Evolutionary conservation across 2,113 vertebrate species (phyloP), one percentile per base, ranked within the genome.

Genomic region (Anguilla rostrata): DNA sequence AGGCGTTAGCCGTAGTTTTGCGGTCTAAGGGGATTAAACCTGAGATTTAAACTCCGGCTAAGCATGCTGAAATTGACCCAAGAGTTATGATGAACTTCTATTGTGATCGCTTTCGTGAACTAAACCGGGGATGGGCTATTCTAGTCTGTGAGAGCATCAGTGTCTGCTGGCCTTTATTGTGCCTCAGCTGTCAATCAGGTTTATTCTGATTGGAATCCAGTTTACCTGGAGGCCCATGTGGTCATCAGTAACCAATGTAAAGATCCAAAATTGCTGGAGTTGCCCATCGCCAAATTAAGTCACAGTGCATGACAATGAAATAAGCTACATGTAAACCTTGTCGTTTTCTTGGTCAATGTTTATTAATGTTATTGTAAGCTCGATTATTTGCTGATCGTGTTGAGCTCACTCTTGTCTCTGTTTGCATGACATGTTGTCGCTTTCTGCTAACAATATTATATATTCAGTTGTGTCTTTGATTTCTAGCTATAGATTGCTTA

Each of bases 371-470:
- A 34, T 78, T 46, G 14, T 84, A 22, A 71, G 57, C 20, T 11
- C 53, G 49, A 26, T 79, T 60, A 14, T 80, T 7, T 41, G 78
- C 16, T 40, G 5, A 18, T 80, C 29, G 14, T 85, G 8, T 57
- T 60, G 39, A 43, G 39, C 39, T 5, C 34, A 75, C 75, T 34
- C 29, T 79, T 78, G 41, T 34, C n/a, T 20, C 20, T 85, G 57
- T 26, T n/a, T 85, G 83, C 60, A 49, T 75, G 29, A 75, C 75
- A 43, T 46, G 71, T 84, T 11, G 53, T 78, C 18, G 29, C 11
- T 85, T 85, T 78, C 20, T 71, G 40, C 79, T 40, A n/a, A 34
- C 29, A 83, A 46, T 83, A n/a, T 56, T 83, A 29, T 83, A 34
- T 41, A 82, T 82, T 14, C 81, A 53, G 46, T 83, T 46, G 20